Evolutionary conservation across 1,140 invertebrate species (phyloP).

Genomic region (Drosophila novamexicana): DNA sequence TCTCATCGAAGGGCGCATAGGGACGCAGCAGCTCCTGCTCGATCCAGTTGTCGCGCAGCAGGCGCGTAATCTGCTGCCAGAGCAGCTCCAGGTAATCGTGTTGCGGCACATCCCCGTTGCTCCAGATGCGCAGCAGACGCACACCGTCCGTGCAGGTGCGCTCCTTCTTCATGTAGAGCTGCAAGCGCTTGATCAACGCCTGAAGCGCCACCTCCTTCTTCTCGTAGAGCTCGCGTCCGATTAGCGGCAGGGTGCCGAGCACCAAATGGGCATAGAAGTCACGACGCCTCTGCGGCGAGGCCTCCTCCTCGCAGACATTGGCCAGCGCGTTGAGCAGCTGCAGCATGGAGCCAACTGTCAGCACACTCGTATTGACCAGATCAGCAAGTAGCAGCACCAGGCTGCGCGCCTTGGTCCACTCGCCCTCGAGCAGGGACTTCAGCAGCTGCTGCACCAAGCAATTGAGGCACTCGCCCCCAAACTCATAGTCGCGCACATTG

Average conservation of each 20-base stretch:
- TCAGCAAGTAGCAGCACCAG: conserved; percentile 96
- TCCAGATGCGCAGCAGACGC: conserved; percentile 94
- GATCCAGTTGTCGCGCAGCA: conserved; percentile 96
- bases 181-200: conserved; percentile 94
- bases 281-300: conserved; percentile 92
- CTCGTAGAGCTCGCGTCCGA: conserved; percentile 96
- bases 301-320: conserved; percentile 96
- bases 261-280: conserved; percentile 98
- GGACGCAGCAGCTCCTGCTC: conserved; percentile 97
- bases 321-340: conserved; percentile 96
- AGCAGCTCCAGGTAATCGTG: conserved; percentile 99
- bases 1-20: conserved; percentile 97
- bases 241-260: conserved; percentile 96
- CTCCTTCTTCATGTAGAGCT: conserved; percentile 95
- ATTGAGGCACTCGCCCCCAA: conserved; percentile 98
- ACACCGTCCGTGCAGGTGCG: conserved; percentile 93
- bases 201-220: conserved; percentile 97
- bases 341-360: conserved; percentile 94
- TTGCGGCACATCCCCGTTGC: conserved; percentile 88
- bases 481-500: conserved; percentile 98
- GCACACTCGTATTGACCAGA: conserved; percentile 97
- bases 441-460: conserved; percentile 95
- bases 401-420: conserved; percentile 94
- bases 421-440: conserved; percentile 92
- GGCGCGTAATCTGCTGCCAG: conserved; percentile 96